These are phyloP conservation scores for Cryptoprocta ferox DNA, from an alignment of 2,797 vertebrate species.

Conservation along the genomic window DNA sequence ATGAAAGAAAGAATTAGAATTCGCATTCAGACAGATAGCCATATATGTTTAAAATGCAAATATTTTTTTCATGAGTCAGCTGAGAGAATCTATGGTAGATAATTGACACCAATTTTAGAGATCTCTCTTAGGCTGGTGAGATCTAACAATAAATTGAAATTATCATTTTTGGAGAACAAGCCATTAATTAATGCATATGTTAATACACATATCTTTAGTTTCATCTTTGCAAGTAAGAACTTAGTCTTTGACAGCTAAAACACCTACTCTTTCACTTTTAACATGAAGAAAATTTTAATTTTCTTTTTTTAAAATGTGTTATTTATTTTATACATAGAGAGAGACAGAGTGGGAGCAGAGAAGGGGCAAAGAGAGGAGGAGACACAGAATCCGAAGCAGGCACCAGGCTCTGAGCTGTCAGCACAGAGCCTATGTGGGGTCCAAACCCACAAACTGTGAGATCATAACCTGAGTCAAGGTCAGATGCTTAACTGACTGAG, in stretches of 20 bases:
- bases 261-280: slow-evolving; percentile 43
- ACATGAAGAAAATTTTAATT: background rate
- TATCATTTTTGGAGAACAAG: background rate
- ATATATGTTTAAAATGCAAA: background rate
- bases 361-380: too few relatives aligned
- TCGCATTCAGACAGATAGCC: background rate
- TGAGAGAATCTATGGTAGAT: background rate
- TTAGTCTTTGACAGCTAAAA: slow-evolving; percentile 42
- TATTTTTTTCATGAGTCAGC: background rate
- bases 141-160: background rate
- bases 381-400: too few relatives aligned
- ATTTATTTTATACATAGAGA: too few relatives aligned
- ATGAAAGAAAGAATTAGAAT: background rate
- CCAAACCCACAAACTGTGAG: too few relatives aligned
- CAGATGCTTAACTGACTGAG: too few relatives aligned
- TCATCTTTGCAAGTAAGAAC: slow-evolving; percentile 24
- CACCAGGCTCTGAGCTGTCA: too few relatives aligned
- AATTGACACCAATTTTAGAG: background rate
- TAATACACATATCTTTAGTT: background rate
- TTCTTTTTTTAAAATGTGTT: too few relatives aligned
- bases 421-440: too few relatives aligned
- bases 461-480: too few relatives aligned
- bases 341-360: too few relatives aligned
- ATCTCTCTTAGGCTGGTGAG: background rate
- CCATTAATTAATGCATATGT: background rate